Percentiles rank a stretch among this genome's conserved stretches.
phyloP scores from a whole-genome alignment of 2,113 vertebrate genomes.

The Serilophus lunatus region DNA sequence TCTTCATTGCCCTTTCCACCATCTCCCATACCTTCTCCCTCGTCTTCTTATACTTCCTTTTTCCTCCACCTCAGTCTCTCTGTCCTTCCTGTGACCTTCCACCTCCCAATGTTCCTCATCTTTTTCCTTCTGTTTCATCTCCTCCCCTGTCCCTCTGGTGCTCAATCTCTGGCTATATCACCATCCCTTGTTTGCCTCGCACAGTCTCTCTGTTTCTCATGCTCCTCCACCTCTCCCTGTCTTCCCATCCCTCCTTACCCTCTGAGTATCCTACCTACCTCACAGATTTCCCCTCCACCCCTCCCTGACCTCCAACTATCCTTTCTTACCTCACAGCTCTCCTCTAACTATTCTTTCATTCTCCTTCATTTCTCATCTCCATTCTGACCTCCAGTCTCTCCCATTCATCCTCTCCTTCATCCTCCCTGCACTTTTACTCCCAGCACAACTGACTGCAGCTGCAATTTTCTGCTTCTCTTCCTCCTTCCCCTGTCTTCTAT shows the following conservation, averaged over 20 bases:
- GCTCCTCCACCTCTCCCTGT: background rate
- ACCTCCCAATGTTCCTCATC: background rate
- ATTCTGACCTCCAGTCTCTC: background rate
- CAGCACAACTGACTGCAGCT: background rate
- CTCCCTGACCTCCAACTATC: background rate
- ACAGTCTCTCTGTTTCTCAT: background rate
- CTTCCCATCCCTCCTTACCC: background rate
- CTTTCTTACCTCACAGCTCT: background rate
- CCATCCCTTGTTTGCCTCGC: background rate
- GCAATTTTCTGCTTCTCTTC: background rate
- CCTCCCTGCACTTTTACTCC: background rate
- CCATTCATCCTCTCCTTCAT: background rate
- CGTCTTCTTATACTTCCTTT: background rate
- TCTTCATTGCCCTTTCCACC: background rate
- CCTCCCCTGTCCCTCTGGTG: background rate
- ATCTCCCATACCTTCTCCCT: background rate
- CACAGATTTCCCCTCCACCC: background rate
- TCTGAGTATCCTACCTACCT: background rate
- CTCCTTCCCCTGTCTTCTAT: background rate
- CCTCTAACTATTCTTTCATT: background rate
- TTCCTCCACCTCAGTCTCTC: background rate
- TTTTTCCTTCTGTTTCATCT: background rate
- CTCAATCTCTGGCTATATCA: rapidly evolving
- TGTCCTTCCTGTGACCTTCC: background rate
- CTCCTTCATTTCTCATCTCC: background rate